phyloP scores from a whole-genome alignment of 2,888 invertebrate species.

The Yponomeuta cagnagella region DNA sequence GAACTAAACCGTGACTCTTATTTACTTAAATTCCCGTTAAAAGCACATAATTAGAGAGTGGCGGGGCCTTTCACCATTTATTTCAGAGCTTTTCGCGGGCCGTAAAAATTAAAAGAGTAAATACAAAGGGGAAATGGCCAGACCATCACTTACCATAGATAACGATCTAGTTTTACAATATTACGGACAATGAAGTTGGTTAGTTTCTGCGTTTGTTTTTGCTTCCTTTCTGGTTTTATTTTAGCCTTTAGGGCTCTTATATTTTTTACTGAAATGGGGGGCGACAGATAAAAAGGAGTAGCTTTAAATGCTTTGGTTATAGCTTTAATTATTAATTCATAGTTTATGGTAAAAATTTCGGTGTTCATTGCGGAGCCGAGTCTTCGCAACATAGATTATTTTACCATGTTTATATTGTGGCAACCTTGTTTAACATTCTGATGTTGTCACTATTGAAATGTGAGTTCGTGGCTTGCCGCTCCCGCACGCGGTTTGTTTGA shows the following conservation, averaged over 20 bases:
- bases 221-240: background rate
- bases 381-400: no score
- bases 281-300: no score
- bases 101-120: slow-evolving; percentile 7
- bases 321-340: no score
- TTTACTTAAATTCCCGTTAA: background rate
- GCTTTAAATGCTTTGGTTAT: no score
- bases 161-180: slow-evolving; percentile 3
- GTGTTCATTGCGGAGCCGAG: no score
- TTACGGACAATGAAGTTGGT: background rate
- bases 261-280: background rate
- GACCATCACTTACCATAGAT: slow-evolving; percentile 11
- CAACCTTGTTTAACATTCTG: no score
- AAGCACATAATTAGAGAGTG: background rate
- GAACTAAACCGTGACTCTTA: background rate
- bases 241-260: background rate
- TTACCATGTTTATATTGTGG: no score
- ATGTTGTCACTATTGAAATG: no score
- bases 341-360: no score
- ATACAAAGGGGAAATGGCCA: slow-evolving; percentile 3
- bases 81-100: background rate
- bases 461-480: no score
- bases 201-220: background rate
- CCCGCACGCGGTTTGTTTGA: no score
- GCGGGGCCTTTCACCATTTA: background rate